These are phyloP conservation scores for Lanistes nyassanus DNA, from an alignment of 1,140 invertebrate species.

Conservation along the genomic window DNA sequence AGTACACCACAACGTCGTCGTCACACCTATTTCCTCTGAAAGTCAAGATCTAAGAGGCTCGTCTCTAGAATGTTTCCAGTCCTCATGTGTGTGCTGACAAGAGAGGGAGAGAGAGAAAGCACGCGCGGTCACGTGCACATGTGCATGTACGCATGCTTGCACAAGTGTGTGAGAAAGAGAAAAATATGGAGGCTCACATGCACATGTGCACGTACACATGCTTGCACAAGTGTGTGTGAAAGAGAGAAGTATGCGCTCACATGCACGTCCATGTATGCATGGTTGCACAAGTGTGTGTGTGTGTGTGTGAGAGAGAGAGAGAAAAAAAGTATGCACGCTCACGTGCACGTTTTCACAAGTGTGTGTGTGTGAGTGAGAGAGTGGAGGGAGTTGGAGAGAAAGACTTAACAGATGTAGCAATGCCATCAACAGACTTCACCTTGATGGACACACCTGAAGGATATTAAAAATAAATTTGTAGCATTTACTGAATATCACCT, in stretches of 20 bases:
- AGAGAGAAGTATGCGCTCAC: not conserved
- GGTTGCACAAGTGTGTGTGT: not conserved
- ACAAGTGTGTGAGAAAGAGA: too few relatives aligned
- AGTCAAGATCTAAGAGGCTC: too few relatives aligned
- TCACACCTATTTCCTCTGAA: too few relatives aligned
- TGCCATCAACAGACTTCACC: not conserved
- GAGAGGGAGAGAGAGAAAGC: too few relatives aligned
- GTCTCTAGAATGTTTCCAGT: too few relatives aligned
- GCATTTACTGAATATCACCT: too few relatives aligned
- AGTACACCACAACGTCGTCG: too few relatives aligned
- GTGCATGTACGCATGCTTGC: not conserved
- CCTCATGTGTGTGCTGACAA: too few relatives aligned
- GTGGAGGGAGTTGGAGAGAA: not conserved
- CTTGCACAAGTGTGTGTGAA: not conserved
- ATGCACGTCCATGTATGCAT: not conserved
- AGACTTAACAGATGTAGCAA: not conserved
- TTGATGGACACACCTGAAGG: not conserved
- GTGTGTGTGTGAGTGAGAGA: not conserved
- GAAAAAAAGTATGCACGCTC: not conserved
- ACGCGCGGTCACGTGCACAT: not conserved
- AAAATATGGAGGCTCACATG: not conserved
- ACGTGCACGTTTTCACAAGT: not conserved
- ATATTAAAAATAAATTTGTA: not conserved
- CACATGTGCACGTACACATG: not conserved
- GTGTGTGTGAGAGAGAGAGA: not conserved